Evolutionary conservation across 2,113 vertebrate species (phyloP).

Genomic region (Triplophysa dalaica): DNA sequence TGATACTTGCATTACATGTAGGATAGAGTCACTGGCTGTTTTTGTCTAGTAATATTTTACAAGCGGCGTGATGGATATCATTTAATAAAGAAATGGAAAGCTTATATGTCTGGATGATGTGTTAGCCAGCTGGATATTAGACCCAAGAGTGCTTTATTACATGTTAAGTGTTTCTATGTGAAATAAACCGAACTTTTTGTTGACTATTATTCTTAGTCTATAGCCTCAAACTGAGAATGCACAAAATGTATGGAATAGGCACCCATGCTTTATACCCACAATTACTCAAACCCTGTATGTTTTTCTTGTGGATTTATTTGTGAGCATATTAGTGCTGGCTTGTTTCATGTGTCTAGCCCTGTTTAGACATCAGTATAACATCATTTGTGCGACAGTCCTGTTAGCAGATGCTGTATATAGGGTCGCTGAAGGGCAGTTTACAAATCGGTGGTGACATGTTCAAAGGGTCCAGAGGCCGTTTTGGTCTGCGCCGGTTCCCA

Average conservation of each 20-base stretch:
- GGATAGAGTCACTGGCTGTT: not conserved
- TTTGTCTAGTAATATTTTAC: not conserved
- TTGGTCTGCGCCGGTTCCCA: slow-evolving; percentile 22
- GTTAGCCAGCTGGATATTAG: not conserved
- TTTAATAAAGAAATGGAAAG: not conserved
- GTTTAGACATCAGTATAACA: slow-evolving; percentile 1
- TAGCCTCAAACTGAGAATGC: not conserved
- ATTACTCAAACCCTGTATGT: slow-evolving; percentile 9
- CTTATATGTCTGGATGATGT: not conserved
- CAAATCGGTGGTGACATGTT: slow-evolving; percentile 36
- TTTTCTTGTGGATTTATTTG: slow-evolving; percentile 30
- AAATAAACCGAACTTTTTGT: slow-evolving; percentile 6
- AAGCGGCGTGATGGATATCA: not conserved
- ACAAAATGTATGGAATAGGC: not conserved
- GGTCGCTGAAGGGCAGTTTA: slow-evolving; percentile 28
- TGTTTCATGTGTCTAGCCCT: slow-evolving; percentile 16
- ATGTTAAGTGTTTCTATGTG: not conserved
- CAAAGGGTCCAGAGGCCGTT: slow-evolving; percentile 33
- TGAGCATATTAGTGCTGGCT: not conserved
- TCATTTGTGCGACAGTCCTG: slow-evolving; percentile 28
- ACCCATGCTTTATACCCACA: not conserved
- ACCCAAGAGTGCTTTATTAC: not conserved
- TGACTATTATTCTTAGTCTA: not conserved
- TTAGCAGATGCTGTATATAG: slow-evolving; percentile 36
- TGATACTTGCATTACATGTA: not conserved